A percentile compares a stretch with the other conserved stretches of the same genome.
These are phyloP conservation scores for Lucilia cuprina DNA, from an alignment of 1,140 invertebrate species.

Conservation along the genomic window DNA sequence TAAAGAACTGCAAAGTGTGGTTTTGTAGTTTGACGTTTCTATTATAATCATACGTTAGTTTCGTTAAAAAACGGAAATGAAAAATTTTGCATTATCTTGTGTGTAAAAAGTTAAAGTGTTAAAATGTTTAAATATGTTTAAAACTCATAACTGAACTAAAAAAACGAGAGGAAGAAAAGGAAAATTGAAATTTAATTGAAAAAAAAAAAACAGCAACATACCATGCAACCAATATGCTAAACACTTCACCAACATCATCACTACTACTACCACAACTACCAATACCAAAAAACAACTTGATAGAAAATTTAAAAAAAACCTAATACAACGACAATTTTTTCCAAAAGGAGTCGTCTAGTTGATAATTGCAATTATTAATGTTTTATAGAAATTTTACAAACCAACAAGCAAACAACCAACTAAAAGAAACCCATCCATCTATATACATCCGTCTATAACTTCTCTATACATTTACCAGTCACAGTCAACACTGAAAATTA, in stretches of 20 bases:
- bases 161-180: not conserved
- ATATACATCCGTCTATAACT: not conserved
- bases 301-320: not conserved
- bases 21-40: too few species aligned
- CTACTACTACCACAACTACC: not conserved
- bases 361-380: not conserved
- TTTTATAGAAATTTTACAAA: not conserved
- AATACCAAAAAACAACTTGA: not conserved
- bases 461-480: not conserved
- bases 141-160: too few species aligned
- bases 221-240: not conserved
- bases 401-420: not conserved
- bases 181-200: not conserved
- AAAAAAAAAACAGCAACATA: constrained; percentile 5
- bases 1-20: too few species aligned
- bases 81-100: not conserved
- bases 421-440: not conserved
- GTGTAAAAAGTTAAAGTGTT: not conserved
- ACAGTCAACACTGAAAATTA: too few species aligned
- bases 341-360: not conserved
- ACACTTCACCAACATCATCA: not conserved
- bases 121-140: not conserved
- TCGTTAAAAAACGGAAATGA: not conserved
- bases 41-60: too few species aligned
- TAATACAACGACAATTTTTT: not conserved